Percentiles rank a stretch among this genome's conserved stretches.
phyloP scores from a whole-genome alignment of 2,113 vertebrate species.

The Pantherophis guttatus region DNA sequence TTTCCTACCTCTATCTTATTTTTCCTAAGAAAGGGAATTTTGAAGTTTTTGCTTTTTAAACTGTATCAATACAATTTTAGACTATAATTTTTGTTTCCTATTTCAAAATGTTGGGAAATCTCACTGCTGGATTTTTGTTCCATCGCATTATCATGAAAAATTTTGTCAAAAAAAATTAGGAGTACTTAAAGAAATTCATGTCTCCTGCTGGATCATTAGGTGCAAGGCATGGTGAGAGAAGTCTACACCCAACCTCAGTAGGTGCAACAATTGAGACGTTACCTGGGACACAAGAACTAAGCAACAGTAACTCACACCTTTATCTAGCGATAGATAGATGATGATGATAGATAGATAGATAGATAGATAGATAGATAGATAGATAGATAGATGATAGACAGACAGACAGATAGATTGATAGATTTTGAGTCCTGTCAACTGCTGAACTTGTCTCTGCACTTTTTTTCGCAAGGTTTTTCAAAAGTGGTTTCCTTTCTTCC shows the following conservation, averaged over 20 bases:
- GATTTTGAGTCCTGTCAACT: not conserved
- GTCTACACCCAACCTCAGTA: not conserved
- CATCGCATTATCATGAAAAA: not conserved
- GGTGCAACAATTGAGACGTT: not conserved
- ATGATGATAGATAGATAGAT: too few species aligned
- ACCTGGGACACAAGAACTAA: not conserved
- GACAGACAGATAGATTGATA: too few species aligned
- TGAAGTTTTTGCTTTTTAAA: not conserved
- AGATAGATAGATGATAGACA: too few species aligned
- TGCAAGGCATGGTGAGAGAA: not conserved
- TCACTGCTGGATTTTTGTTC: not conserved
- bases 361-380: too few species aligned
- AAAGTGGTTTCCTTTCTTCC: not conserved
- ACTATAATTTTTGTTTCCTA: not conserved
- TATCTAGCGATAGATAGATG: not conserved
- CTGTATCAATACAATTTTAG: not conserved
- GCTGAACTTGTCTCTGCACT: not conserved
- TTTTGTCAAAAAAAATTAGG: not conserved
- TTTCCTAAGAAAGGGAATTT: not conserved
- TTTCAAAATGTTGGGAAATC: not conserved
- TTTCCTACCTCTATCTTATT: not conserved
- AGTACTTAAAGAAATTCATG: not conserved
- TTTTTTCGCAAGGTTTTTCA: not conserved
- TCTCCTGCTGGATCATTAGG: not conserved
- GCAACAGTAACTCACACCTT: not conserved